These are phyloP conservation scores for Luperina testacea DNA, from an alignment of 2,888 invertebrate genomes.

Conservation along the genomic window DNA sequence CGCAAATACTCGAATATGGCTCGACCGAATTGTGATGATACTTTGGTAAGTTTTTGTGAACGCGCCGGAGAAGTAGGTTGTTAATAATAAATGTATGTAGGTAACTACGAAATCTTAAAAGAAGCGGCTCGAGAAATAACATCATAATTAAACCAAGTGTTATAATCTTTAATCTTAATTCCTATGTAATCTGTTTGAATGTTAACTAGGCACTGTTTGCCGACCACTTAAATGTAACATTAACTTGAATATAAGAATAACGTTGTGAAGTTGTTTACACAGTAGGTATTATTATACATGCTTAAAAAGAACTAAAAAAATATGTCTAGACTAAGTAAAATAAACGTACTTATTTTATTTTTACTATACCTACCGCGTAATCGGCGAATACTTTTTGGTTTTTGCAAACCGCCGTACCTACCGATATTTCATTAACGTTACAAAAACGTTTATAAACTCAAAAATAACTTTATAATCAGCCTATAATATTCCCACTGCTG, in stretches of 20 bases:
- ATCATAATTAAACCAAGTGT: constrained; percentile 44
- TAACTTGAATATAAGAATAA: constrained; percentile 47
- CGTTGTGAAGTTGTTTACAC: constrained; percentile 51
- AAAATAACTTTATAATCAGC: constrained; percentile 38
- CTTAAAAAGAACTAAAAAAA: constrained; percentile 48
- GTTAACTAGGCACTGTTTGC: constrained; percentile 47
- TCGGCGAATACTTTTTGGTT: constrained; percentile 30
- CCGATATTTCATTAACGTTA: constrained; percentile 17
- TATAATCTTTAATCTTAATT: constrained; percentile 49
- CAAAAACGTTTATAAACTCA: constrained; percentile 43
- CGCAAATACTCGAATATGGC: no score
- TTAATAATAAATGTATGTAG: neutral
- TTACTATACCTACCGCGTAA: constrained; percentile 46
- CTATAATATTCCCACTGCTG: neutral
- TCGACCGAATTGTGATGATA: no score
- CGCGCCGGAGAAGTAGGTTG: no score
- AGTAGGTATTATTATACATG: constrained; percentile 42
- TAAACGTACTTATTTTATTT: constrained; percentile 47
- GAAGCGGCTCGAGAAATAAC: neutral
- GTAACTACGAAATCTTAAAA: neutral
- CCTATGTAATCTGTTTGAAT: constrained; percentile 29
- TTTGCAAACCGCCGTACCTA: constrained; percentile 25
- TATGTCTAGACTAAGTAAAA: constrained; percentile 63
- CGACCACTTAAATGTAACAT: constrained; percentile 58
- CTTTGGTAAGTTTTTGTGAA: no score